phyloP scores from a whole-genome alignment of 2,797 vertebrate genomes.

The Halcyon chelicuti region DNA sequence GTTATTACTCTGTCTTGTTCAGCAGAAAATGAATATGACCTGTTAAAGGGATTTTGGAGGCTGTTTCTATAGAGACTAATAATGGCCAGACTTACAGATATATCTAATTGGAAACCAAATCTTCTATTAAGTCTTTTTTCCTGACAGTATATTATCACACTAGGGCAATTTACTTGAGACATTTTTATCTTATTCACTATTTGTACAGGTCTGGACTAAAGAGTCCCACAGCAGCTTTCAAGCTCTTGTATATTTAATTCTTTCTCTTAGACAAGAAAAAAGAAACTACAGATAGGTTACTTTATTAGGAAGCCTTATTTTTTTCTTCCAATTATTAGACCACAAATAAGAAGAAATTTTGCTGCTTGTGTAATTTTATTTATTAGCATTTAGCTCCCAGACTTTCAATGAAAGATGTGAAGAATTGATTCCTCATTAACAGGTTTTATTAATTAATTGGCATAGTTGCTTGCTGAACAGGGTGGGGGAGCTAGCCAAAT shows the following conservation, averaged over 20 bases:
- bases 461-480: background rate
- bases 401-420: background rate
- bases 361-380: background rate
- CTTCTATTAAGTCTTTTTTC: conserved; percentile 50
- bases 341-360: conserved; percentile 4
- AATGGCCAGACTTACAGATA: conserved; percentile 51
- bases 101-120: conserved; percentile 58
- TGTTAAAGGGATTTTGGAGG: conserved; percentile 70
- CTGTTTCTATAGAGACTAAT: conserved; percentile 73
- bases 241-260: conserved; percentile 5
- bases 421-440: background rate
- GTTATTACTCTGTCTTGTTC: conserved; percentile 76
- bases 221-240: background rate
- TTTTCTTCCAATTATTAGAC: background rate
- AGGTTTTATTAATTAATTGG: background rate
- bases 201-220: background rate
- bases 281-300: background rate
- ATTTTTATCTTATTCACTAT: conserved; percentile 25
- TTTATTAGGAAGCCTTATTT: conserved; percentile 9
- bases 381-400: background rate
- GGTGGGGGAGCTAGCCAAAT: background rate
- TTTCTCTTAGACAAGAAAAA: background rate
- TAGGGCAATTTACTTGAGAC: conserved; percentile 30
- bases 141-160: background rate
- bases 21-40: conserved; percentile 74